phyloP scores from a whole-genome alignment of 2,797 vertebrate species.

The Rhynchonycteris naso region DNA sequence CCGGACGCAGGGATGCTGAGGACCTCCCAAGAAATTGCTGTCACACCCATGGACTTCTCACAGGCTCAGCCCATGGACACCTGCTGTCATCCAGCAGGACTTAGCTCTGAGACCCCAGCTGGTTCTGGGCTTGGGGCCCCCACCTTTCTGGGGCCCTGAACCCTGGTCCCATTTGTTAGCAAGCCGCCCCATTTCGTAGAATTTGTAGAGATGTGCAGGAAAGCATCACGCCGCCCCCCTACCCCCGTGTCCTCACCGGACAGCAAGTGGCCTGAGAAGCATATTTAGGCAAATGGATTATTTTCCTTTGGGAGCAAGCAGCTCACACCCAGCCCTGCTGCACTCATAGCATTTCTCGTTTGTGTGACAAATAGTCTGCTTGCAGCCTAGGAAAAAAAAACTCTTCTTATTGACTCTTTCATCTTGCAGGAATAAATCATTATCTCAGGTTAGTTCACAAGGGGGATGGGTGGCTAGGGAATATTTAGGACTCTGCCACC shows the following conservation, averaged over 20 bases:
- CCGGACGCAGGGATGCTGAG: fast-evolving
- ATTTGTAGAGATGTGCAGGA: too few relatives aligned
- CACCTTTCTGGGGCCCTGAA: fast-evolving
- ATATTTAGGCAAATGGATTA: conserved; percentile 81
- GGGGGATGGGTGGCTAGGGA: neutral
- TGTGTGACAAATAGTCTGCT: conserved; percentile 83
- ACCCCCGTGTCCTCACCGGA: too few relatives aligned
- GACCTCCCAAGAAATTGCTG: fast-evolving
- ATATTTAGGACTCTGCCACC: fast-evolving
- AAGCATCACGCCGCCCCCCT: too few relatives aligned
- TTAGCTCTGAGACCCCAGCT: fast-evolving
- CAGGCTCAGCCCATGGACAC: too few relatives aligned
- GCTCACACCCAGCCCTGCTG: conserved; percentile 80
- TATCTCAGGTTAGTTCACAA: neutral
- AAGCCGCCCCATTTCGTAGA: neutral
- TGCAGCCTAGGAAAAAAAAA: conserved; percentile 78
- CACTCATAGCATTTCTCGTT: conserved; percentile 81
- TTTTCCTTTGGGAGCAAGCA: conserved; percentile 73
- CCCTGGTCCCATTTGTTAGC: neutral
- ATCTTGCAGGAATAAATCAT: conserved; percentile 84
- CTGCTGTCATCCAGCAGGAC: neutral
- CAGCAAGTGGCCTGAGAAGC: conserved; percentile 75
- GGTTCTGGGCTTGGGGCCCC: fast-evolving
- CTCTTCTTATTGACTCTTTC: conserved; percentile 82
- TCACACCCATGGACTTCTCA: fast-evolving